Conservation (phyloP, 2,113 vertebrate species). For the Ctenodactylus gundi region DNA sequence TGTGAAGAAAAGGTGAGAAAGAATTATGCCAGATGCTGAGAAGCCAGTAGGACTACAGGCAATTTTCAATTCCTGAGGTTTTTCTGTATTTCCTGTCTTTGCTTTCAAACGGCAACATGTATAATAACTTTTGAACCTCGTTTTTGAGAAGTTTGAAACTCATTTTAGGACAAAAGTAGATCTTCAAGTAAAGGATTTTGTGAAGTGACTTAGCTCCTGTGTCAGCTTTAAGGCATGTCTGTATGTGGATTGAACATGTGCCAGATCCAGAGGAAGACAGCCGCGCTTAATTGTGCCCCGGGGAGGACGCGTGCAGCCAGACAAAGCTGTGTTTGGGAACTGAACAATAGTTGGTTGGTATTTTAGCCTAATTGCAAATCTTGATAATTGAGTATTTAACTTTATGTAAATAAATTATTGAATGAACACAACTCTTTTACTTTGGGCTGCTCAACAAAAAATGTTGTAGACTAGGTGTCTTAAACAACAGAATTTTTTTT, state of each 20-base stretch:
- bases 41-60: background rate
- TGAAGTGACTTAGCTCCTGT: background rate
- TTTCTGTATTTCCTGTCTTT: background rate
- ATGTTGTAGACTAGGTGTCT: background rate
- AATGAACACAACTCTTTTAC: background rate
- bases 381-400: conserved; percentile 1
- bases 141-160: conserved; percentile 11
- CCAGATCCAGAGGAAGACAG: conserved; percentile 32
- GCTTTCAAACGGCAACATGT: background rate
- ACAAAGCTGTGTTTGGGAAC: background rate
- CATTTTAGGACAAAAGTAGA: background rate
- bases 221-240: background rate
- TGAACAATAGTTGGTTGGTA: conserved; percentile 28
- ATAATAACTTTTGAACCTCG: background rate
- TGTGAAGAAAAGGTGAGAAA: background rate
- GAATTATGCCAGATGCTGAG: background rate
- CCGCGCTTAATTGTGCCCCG: conserved; percentile 46
- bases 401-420: conserved; percentile 21
- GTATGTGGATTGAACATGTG: conserved; percentile 13
- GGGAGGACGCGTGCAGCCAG: conserved; percentile 25
- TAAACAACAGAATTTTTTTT: background rate
- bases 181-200: conserved; percentile 17
- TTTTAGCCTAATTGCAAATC: conserved; percentile 33
- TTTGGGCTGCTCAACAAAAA: background rate
- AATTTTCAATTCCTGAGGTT: conserved; percentile 17